Percentiles rank a stretch among this genome's conserved stretches.
Conservation (phyloP, 1,140 invertebrate genomes). For the Drosophila elegans region DNA sequence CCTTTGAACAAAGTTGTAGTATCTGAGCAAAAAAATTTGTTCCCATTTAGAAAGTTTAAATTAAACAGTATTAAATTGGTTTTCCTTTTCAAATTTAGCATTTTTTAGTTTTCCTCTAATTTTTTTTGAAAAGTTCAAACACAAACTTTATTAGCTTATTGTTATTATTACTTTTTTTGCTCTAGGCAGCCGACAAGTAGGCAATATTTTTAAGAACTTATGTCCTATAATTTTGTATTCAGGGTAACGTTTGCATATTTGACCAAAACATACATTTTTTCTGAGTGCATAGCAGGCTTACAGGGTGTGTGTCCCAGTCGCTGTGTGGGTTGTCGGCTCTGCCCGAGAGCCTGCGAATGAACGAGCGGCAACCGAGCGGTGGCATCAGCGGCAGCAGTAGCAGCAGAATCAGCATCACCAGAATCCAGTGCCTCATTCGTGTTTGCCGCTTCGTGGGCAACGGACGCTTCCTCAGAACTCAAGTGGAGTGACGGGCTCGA, state of each 20-base stretch:
- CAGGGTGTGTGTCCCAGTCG: not conserved
- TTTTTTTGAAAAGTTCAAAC: not conserved
- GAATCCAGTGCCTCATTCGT: constrained; percentile 63
- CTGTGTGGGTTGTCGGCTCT: constrained; percentile 34
- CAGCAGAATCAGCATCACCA: constrained; percentile 32
- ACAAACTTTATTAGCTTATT: not conserved
- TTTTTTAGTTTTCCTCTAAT: too few species aligned
- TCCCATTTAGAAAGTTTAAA: too few species aligned
- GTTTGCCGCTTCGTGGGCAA: constrained; percentile 69
- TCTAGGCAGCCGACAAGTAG: not conserved
- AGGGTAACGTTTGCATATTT: too few species aligned
- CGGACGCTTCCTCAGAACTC: constrained; percentile 56
- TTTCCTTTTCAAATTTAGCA: too few species aligned
- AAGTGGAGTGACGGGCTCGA: constrained; percentile 24
- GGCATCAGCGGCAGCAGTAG: constrained; percentile 25
- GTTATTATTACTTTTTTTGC: not conserved
- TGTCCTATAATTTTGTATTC: too few species aligned
- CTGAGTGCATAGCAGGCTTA: constrained; percentile 10
- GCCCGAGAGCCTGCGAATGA: constrained; percentile 46
- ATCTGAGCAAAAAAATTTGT: too few species aligned
- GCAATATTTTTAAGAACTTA: not conserved
- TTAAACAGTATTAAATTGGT: too few species aligned
- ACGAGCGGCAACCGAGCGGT: constrained; percentile 39
- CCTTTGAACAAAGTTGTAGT: too few species aligned
- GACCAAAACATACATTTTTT: not conserved